Percentiles rank a stretch among this genome's conserved stretches.
Evolutionary conservation across 2,888 invertebrate species (phyloP).

Genomic region (Strigamia crassipes): DNA sequence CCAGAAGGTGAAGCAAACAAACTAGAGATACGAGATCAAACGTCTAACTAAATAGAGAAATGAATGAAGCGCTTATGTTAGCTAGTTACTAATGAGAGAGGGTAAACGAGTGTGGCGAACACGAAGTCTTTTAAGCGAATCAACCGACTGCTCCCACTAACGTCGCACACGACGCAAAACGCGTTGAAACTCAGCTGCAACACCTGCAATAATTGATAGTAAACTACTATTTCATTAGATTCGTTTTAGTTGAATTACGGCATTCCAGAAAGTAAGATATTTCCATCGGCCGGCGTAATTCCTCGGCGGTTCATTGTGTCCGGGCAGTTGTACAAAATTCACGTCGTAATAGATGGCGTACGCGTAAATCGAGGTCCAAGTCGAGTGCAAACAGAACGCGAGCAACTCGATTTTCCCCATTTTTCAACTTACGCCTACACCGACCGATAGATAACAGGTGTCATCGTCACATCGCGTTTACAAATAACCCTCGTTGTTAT

Average conservation of each 20-base stretch:
- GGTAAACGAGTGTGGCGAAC: neutral
- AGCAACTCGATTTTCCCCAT: neutral
- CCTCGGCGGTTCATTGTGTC: neutral
- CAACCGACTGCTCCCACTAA: neutral
- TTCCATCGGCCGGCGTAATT: constrained; percentile 1
- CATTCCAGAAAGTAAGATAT: neutral
- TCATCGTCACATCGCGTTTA: too few species aligned
- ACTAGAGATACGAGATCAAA: neutral
- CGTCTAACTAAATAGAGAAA: neutral
- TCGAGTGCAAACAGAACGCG: neutral
- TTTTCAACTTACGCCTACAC: neutral
- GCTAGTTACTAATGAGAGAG: neutral
- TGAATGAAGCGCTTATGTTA: neutral
- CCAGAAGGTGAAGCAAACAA: neutral
- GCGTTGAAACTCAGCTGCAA: neutral
- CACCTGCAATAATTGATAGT: too few species aligned
- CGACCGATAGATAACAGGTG: too few species aligned
- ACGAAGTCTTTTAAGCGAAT: neutral
- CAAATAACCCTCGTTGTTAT: too few species aligned
- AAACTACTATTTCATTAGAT: neutral
- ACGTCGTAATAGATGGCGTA: neutral
- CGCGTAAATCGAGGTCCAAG: neutral
- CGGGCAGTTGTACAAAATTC: neutral
- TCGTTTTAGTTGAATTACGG: neutral
- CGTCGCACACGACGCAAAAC: neutral